Percentiles rank a stretch among this genome's conserved stretches.
Evolutionary conservation across 1,140 invertebrate species (phyloP).

Genomic region (Lasaia peninsularis): DNA sequence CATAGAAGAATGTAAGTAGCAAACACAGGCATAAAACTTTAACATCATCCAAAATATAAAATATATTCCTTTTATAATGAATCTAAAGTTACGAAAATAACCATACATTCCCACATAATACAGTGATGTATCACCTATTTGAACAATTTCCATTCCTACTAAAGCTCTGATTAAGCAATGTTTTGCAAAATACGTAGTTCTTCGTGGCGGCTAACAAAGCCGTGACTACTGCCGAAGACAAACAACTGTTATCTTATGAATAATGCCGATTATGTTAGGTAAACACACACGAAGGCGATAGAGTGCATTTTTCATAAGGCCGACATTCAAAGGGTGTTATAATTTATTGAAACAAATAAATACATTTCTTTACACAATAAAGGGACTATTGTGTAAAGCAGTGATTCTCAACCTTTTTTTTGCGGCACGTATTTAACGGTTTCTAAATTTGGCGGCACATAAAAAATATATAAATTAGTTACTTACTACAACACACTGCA

Average conservation of each 20-base stretch:
- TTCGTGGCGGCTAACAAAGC: slow-evolving; percentile 58
- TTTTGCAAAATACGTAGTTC: slow-evolving; percentile 52
- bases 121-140: neutral
- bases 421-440: no score
- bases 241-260: slow-evolving; percentile 75
- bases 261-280: slow-evolving; percentile 71
- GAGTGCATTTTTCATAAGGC: slow-evolving; percentile 67
- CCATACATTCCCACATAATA: neutral
- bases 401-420: no score
- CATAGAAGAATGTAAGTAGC: no score
- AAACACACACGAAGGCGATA: slow-evolving; percentile 60
- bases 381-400: no score
- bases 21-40: neutral
- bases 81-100: neutral
- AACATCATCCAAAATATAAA: neutral
- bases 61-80: neutral
- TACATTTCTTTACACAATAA: no score
- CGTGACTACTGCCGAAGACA: slow-evolving; percentile 67
- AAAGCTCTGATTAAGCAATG: slow-evolving; percentile 46
- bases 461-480: no score
- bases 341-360: neutral
- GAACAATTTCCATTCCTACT: slow-evolving; percentile 4
- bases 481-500: no score
- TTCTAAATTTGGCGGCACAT: no score
- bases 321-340: slow-evolving; percentile 51